Percentiles rank a stretch among this genome's conserved stretches.
These are phyloP conservation scores for Hydrozoanthus tunicans DNA, from an alignment of 64 coral and sea anemone species.

Conservation along the genomic window DNA sequence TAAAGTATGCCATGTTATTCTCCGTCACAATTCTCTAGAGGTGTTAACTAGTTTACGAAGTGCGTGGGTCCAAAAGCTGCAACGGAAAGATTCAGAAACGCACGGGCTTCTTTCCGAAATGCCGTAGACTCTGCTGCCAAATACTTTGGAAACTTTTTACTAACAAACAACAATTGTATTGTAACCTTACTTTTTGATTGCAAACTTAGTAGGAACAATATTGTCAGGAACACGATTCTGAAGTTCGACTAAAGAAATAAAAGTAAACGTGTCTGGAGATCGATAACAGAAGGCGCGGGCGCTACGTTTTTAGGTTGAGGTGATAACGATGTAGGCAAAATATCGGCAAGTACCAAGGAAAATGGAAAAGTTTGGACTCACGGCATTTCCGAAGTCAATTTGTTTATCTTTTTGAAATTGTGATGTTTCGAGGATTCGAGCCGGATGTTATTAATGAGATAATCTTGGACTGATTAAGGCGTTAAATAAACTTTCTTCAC, in stretches of 20 bases:
- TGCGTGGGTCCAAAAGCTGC: neutral
- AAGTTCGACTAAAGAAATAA: no score
- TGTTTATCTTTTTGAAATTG: neutral
- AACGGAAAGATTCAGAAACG: neutral
- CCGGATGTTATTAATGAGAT: conserved; percentile 1
- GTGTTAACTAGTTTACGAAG: neutral
- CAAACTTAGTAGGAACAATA: no score
- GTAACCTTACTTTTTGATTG: no score
- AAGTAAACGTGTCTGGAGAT: no score
- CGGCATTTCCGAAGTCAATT: neutral
- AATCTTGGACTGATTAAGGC: conserved; percentile 1
- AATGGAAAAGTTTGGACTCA: neutral
- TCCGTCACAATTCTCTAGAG: neutral
- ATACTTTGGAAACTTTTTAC: no score
- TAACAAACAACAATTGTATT: no score
- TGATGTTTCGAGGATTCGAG: neutral
- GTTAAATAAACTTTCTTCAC: conserved; percentile 5
- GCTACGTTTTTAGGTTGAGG: no score
- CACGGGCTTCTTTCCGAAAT: neutral
- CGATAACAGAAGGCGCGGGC: no score
- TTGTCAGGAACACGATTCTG: no score
- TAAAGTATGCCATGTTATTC: neutral
- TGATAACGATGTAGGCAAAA: neutral
- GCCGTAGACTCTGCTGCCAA: neutral
- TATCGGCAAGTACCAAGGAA: neutral